Base-by-base conservation (phyloP, 1,140 invertebrate species). In the Tribolium madens region DNA sequence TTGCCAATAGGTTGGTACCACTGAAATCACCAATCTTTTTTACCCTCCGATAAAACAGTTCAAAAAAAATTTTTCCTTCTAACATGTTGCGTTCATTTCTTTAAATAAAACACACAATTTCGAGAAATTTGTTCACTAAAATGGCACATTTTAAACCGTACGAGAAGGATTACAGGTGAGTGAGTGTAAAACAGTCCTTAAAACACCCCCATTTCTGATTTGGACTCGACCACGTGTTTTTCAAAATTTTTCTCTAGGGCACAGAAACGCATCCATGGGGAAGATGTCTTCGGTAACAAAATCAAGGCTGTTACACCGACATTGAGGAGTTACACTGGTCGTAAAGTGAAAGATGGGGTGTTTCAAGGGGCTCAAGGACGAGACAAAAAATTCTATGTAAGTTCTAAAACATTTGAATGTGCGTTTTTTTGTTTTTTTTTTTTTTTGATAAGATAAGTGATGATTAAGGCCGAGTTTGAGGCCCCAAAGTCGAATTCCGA, bases 251-350 rank as follows among this genome's bases (percentile, higher is more conserved):
- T 17, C 13, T 31, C 12, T 81, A 95, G 94, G 86, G 94, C 94
- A 79, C 89, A 93, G 83, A 95, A 94, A 84, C 91, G 94, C 84
- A 94, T 96, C 91, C 92, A 95, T 84, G 94, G 93, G 77, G 93
- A 95, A 86, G 91, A 94, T 87, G 93, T 96, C 48, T 94, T 91
- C 88, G 93, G 94, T 21, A 90, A 89, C 31, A 92, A 92, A 88
- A 95, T 96, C 72, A 75, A 78, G 50, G 84, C 82, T 14, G 47
- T 81, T 53, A 79, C 82, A 14, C 78, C 82, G n/a, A 71, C 81
- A 31, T 57, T 79, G 12, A 78, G 82, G 72, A 80, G 78, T 78
- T 82, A 78, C 73, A 75, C 80, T 76, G 83, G 84, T 83, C 76
- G 80, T 6, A 68, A 81, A 74, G 71, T 18, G 80, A 4, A 80